These are phyloP conservation scores for Patella pellucida DNA, from an alignment of 2,888 invertebrate species.

Conservation along the genomic window DNA sequence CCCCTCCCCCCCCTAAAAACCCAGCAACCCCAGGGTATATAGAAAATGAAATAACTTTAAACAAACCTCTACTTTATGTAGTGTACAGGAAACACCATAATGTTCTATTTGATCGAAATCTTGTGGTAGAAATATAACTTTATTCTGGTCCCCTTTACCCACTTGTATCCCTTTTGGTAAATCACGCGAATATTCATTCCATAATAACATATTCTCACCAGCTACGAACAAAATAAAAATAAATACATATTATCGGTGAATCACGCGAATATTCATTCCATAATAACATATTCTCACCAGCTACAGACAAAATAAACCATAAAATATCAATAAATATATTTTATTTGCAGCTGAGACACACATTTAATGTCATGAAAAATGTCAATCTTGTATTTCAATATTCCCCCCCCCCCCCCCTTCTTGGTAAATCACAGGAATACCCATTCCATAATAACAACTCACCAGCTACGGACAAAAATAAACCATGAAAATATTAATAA, in stretches of 20 bases:
- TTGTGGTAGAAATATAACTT: constrained; percentile 81
- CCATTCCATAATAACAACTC: too few relatives aligned
- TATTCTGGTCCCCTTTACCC: constrained; percentile 84
- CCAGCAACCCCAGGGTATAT: neutral
- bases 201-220: constrained; percentile 83
- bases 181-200: constrained; percentile 86
- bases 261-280: too few relatives aligned
- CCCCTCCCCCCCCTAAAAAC: neutral
- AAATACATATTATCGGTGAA: too few relatives aligned
- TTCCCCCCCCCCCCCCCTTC: too few relatives aligned
- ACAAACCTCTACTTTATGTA: constrained; percentile 61
- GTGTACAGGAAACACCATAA: constrained; percentile 55
- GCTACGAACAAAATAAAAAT: too few relatives aligned
- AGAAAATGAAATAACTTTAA: neutral
- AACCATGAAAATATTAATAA: too few relatives aligned
- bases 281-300: too few relatives aligned
- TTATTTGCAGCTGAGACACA: too few relatives aligned
- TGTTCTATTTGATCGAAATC: constrained; percentile 80
- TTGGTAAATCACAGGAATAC: too few relatives aligned
- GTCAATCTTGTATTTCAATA: too few relatives aligned
- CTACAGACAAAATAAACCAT: constrained; percentile 27
- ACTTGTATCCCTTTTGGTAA: constrained; percentile 87
- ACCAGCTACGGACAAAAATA: too few relatives aligned
- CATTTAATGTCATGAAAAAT: too few relatives aligned
- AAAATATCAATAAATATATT: neutral